Percentiles rank a stretch among this genome's conserved stretches.
These are phyloP conservation scores for Deroplatys truncata DNA, from an alignment of 2,888 invertebrate genomes.

Conservation along the genomic window DNA sequence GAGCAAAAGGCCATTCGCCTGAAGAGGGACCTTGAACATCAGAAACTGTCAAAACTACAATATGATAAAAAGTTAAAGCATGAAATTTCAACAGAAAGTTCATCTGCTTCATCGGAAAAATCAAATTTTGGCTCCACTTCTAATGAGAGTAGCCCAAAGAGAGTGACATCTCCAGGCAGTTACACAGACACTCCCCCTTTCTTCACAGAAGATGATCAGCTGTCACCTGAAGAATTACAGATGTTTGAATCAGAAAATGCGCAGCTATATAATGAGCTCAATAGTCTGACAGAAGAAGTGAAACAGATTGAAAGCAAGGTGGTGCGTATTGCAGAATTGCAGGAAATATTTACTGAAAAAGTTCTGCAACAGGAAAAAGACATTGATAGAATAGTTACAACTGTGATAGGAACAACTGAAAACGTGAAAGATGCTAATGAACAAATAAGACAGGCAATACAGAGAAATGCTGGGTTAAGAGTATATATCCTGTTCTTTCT, in stretches of 20 bases:
- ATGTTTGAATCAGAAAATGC: slow-evolving; percentile 91
- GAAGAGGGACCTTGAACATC: slow-evolving; percentile 77
- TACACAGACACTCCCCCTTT: background rate
- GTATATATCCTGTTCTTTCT: slow-evolving; percentile 94
- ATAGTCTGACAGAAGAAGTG: slow-evolving; percentile 86
- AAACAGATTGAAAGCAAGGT: slow-evolving; percentile 88
- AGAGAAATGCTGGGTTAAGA: slow-evolving; percentile 90
- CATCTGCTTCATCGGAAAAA: background rate
- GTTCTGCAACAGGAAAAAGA: slow-evolving; percentile 86
- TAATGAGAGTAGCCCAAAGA: slow-evolving; percentile 12
- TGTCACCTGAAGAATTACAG: slow-evolving; percentile 84
- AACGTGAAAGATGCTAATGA: slow-evolving; percentile 96
- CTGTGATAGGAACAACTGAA: slow-evolving; percentile 88
- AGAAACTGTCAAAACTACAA: slow-evolving; percentile 72
- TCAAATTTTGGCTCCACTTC: slow-evolving; percentile 22
- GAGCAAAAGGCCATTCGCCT: slow-evolving; percentile 85
- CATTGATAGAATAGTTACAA: slow-evolving; percentile 83
- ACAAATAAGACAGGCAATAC: slow-evolving; percentile 94
- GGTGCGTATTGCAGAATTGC: slow-evolving; percentile 90
- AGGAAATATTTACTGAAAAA: slow-evolving; percentile 94
- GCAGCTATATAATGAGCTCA: slow-evolving; percentile 79
- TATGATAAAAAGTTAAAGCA: slow-evolving; percentile 22
- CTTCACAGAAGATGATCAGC: slow-evolving; percentile 56
- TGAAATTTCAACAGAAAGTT: background rate
- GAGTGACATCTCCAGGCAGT: background rate